A percentile compares a stretch with the other conserved stretches of the same genome.
Evolutionary conservation across 2,113 vertebrate genomes (phyloP).

Genomic region (Poeciliopsis turrubarensis): DNA sequence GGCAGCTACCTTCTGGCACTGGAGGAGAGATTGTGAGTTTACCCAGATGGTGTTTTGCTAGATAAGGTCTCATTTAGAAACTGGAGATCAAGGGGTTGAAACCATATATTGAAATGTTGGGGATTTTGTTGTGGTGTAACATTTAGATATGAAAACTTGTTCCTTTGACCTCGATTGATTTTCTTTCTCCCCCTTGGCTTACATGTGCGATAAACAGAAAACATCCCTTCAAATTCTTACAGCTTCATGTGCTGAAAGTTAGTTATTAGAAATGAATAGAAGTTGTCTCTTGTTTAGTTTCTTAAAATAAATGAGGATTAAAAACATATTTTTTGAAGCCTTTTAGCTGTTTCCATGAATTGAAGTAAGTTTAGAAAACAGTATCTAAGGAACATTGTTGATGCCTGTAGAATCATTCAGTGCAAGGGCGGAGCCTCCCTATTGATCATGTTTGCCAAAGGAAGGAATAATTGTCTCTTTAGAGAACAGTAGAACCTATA

Average conservation of each 20-base stretch:
- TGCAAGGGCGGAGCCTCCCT: conserved; percentile 55
- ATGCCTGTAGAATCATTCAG: conserved; percentile 21
- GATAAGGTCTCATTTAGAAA: neutral
- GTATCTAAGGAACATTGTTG: neutral
- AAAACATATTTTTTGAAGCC: neutral
- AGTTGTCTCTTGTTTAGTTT: neutral
- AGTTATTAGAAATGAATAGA: neutral
- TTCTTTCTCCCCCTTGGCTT: neutral
- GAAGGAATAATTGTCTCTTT: conserved; percentile 28
- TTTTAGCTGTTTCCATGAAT: neutral
- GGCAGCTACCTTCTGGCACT: conserved; percentile 28
- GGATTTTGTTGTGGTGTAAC: conserved; percentile 13
- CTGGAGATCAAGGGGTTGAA: neutral
- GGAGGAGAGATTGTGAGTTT: conserved; percentile 73
- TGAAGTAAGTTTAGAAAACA: neutral
- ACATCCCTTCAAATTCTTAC: neutral
- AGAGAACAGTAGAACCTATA: neutral
- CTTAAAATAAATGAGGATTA: neutral
- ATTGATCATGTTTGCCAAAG: conserved; percentile 65
- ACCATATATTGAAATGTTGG: conserved; percentile 15
- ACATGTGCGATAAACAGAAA: conserved; percentile 9
- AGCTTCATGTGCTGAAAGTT: neutral
- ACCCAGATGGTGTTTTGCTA: neutral
- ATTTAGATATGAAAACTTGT: conserved; percentile 1
- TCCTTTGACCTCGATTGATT: conserved; percentile 28